Base-by-base conservation (phyloP, 2,888 invertebrate genomes). In the Hyposoter didymator region DNA sequence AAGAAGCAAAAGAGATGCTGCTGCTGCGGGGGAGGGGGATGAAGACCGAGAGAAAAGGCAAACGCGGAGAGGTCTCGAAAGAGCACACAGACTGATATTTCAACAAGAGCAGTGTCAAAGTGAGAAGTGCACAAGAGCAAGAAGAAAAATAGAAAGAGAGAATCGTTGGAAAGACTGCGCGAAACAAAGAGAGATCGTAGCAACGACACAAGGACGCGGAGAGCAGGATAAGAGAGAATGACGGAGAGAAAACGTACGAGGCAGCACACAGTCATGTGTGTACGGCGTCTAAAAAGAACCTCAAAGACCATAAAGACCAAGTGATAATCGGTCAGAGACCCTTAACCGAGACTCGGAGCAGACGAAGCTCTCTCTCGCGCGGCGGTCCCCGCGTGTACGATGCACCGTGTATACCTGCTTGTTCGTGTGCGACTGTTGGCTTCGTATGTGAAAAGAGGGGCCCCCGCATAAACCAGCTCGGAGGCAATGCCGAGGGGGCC, bases 251-350 rank as follows among this genome's bases (percentile, higher is more conserved):
- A 49, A 45, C 12, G 83, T 78, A 64, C 7, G 49, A 67, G 2
- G 55, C 55, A n/a, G n/a, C n/a, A n/a, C n/a, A 64, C 14, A 62
- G 74, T 35, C 28, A 62, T 73, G 45, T 39, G 45, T 47, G 59
- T 66, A 74, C 64, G 75, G 69, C 75, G 74, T 88, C 89, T 90
- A 90, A 91, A 80, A 91, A 90, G 90, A 91, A 90, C 90, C 90
- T 91, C 90, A 91, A 91, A 91, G 91, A 90, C 87, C 89, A 90
- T 91, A 91, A 91, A 91, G 91, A 91, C 90, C 90, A 91, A 91
- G 91, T 91, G 92, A 92, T 91, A 92, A 92, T 92, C 92, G 92
- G 92, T 91, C 92, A 92, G 91, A 91, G 92, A 92, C 91, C 91
- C 91, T 90, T 89, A 88, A 88, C 89, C 88, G 90, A 90, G 91